Evolutionary conservation across 2,113 vertebrate species (phyloP).

Genomic region (Oplegnathus fasciatus): DNA sequence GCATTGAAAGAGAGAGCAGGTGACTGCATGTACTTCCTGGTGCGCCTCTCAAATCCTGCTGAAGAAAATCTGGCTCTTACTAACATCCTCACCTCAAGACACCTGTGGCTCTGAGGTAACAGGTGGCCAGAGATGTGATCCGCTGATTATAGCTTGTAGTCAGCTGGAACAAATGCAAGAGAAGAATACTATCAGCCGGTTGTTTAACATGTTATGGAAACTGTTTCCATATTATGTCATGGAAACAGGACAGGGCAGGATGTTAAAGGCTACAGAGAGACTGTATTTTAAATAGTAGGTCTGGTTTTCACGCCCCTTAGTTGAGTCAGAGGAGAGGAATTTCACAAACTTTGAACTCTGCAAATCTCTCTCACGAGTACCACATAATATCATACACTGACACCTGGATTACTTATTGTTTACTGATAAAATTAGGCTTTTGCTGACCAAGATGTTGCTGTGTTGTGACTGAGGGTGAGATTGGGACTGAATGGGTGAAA

Average conservation of each 20-base stretch:
- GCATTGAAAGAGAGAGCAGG: conserved; percentile 16
- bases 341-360: not conserved
- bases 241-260: not conserved
- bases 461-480: not conserved
- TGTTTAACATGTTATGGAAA: conserved; percentile 22
- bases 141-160: conserved; percentile 46
- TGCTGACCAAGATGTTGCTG: not conserved
- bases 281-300: not conserved
- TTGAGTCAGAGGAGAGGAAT: not conserved
- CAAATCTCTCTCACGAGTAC: not conserved
- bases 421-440: not conserved
- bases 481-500: not conserved
- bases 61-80: conserved; percentile 28
- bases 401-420: not conserved
- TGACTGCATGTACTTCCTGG: conserved; percentile 27
- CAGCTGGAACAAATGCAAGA: conserved; percentile 16
- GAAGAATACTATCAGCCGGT: not conserved
- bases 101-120: conserved; percentile 73
- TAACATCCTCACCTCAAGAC: conserved; percentile 42
- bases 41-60: conserved; percentile 33
- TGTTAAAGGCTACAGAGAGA: not conserved
- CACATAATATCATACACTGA: not conserved
- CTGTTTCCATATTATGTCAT: conserved; percentile 29
- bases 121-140: conserved; percentile 65
- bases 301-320: not conserved